Evolutionary conservation across 2,113 vertebrate genomes (phyloP), one percentile per base, ranked within the genome.

Genomic region (Fukomys damarensis): DNA sequence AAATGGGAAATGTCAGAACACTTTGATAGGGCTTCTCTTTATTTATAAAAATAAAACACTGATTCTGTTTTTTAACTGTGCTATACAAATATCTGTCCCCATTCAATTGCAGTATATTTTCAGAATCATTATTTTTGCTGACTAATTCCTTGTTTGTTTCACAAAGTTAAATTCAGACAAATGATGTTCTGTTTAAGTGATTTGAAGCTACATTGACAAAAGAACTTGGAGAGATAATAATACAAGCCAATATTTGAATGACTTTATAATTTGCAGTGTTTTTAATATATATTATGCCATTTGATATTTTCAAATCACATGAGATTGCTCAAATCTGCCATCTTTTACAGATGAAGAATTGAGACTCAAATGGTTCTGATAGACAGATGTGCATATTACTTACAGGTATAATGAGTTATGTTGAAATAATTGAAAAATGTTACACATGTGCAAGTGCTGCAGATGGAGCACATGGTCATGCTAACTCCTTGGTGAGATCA

Each of bases 91-190:
- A 61, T 13, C 14, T 68, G 26, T 81, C 17, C 24, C 7, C 22
- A 84, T 52, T 56, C 28, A 79, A 32, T 13, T 56, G 4, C 3
- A 6, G 10, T 52, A 3, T 65, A 86, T 80, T 91, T 93, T 90
- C 22, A 93, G 79, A 6, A 43, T 77, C 16, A 68, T 93, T 94
- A 41, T 94, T 89, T 97, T 26, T 95, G n/a, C 11, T 65, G 35
- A 77, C 24, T 52, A 94, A 84, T 81, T 93, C 35, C 19, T 87
- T 92, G 10, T 68, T 87, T 92, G 10, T 68, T 86, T 32, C 65
- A 13, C 76, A 58, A 89, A 91, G 24, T 93, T 84, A 86, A 89
- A 88, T 7, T 93, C 46, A 90, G 10, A 56, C 46, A 93, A 68
- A 49, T 68, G 28, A 61, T 74, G 28, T 30, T 87, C 24, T 79